phyloP scores from a whole-genome alignment of 2,113 vertebrate genomes.

The Ptilorrhoa leucosticta region DNA sequence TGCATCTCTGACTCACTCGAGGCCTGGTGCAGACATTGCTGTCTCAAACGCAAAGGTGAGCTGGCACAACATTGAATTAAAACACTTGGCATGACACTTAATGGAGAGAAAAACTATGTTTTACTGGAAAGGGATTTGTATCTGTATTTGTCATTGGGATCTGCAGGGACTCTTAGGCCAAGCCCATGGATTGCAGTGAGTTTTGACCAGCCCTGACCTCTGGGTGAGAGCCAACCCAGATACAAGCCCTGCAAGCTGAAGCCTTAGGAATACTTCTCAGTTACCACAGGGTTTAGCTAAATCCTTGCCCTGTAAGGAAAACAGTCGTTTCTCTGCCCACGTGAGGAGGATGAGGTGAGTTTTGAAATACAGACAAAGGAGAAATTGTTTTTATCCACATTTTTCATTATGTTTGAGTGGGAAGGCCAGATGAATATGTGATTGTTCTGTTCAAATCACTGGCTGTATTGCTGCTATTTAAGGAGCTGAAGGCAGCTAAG shows the following conservation, averaged over 20 bases:
- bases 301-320: neutral
- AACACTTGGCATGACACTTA: neutral
- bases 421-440: neutral
- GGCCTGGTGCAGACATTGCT: neutral
- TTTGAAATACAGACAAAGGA: conserved; percentile 12
- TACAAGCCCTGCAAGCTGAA: neutral
- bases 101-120: neutral
- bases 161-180: neutral
- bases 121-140: neutral
- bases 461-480: neutral
- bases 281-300: neutral
- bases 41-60: neutral
- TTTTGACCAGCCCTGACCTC: neutral
- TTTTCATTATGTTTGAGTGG: neutral
- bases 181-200: rapidly evolving
- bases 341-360: neutral
- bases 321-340: neutral
- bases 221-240: rapidly evolving
- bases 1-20: neutral
- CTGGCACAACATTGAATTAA: neutral
- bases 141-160: neutral
- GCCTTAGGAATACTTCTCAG: neutral
- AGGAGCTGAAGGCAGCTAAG: neutral
- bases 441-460: neutral
- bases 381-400: conserved; percentile 17